phyloP scores from a whole-genome alignment of 2,888 invertebrate genomes.

The Apoderus coryli region DNA sequence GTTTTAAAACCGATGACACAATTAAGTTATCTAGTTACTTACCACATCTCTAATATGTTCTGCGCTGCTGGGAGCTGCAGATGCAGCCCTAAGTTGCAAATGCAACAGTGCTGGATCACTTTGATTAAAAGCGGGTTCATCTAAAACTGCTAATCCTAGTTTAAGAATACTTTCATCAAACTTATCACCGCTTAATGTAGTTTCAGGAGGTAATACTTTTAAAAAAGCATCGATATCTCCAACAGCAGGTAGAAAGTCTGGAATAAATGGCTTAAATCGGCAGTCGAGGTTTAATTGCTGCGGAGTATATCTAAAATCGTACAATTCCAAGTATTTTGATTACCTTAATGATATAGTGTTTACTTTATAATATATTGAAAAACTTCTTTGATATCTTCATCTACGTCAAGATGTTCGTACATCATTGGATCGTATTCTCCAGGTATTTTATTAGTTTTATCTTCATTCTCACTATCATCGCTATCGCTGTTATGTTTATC shows the following conservation, averaged over 20 bases:
- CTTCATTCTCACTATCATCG: slow-evolving; percentile 26
- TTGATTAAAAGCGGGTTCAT: slow-evolving; percentile 91
- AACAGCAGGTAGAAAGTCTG: slow-evolving; percentile 94
- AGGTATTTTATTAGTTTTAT: slow-evolving; percentile 22
- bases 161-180: slow-evolving; percentile 26
- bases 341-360: slow-evolving; percentile 21
- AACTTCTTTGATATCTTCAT: slow-evolving; percentile 76
- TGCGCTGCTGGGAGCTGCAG: slow-evolving; percentile 33
- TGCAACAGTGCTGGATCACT: slow-evolving; percentile 91
- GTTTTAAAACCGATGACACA: too few species aligned
- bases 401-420: slow-evolving; percentile 68
- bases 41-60: too few species aligned
- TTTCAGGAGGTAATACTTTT: slow-evolving; percentile 77
- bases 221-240: slow-evolving; percentile 98
- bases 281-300: slow-evolving; percentile 82
- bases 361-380: slow-evolving; percentile 86
- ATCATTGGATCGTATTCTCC: slow-evolving; percentile 68
- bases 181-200: slow-evolving; percentile 27
- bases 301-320: slow-evolving; percentile 76
- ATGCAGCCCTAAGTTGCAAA: slow-evolving; percentile 66
- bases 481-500: too few species aligned
- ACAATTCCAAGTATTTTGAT: slow-evolving; percentile 1
- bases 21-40: too few species aligned
- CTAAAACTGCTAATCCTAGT: slow-evolving; percentile 61
- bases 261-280: slow-evolving; percentile 85